Evolutionary conservation across 2,113 vertebrate species (phyloP).

Genomic region (Acanthochromis polyacanthus): DNA sequence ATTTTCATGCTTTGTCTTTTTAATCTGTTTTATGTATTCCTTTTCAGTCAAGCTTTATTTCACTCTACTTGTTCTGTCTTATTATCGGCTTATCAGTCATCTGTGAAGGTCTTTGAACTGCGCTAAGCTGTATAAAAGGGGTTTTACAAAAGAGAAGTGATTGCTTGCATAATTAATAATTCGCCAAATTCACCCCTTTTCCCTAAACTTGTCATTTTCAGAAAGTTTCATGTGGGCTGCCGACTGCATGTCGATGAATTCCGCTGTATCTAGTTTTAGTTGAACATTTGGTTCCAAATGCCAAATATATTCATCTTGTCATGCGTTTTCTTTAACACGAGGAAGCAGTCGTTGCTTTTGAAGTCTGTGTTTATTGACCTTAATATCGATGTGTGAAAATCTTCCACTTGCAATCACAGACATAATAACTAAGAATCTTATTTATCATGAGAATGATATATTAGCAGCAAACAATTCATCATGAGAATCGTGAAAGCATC

Average conservation of each 20-base stretch:
- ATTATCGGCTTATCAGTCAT: too few relatives aligned
- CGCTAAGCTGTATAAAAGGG: too few relatives aligned
- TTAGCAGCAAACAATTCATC: constrained; percentile 11
- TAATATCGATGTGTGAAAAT: constrained; percentile 15
- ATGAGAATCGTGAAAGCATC: not conserved
- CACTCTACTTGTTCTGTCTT: too few relatives aligned
- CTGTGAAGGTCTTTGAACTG: too few relatives aligned
- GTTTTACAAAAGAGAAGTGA: too few relatives aligned
- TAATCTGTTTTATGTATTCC: too few relatives aligned
- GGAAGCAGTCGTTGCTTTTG: constrained; percentile 9
- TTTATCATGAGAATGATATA: not conserved
- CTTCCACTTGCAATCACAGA: constrained; percentile 17
- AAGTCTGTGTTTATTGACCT: not conserved
- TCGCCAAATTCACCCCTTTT: too few relatives aligned
- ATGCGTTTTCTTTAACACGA: not conserved
- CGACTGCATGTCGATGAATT: not conserved
- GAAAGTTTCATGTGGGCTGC: not conserved
- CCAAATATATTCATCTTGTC: not conserved
- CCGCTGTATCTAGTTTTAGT: not conserved
- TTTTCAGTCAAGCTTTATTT: too few relatives aligned
- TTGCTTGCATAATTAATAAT: too few relatives aligned
- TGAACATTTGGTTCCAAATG: not conserved
- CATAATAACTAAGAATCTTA: constrained; percentile 14
- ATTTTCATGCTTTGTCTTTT: too few relatives aligned
- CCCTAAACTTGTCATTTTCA: not conserved